Conservation (phyloP, 2,888 invertebrate genomes). For the Drosophila nr. perissopoda region DNA sequence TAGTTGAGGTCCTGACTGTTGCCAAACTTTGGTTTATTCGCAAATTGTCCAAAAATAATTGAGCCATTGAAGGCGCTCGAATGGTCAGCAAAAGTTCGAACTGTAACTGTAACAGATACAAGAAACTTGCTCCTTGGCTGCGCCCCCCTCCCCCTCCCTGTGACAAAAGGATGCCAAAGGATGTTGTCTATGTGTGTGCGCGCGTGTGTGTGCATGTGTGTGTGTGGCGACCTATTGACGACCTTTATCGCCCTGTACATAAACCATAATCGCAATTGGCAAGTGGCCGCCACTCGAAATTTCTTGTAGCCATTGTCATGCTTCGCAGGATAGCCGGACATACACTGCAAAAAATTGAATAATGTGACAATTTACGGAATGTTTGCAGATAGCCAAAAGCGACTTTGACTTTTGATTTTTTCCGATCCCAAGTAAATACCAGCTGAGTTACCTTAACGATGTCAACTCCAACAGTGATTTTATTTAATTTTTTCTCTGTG, state of each 20-base stretch:
- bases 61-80: constrained; percentile 81
- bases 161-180: constrained; percentile 24
- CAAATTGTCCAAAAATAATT: constrained; percentile 83
- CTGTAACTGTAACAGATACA: constrained; percentile 62
- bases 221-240: constrained; percentile 82
- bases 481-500: neutral
- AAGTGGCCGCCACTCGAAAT: constrained; percentile 76
- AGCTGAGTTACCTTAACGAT: neutral
- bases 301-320: constrained; percentile 67
- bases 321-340: constrained; percentile 49
- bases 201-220: constrained; percentile 18
- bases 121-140: constrained; percentile 72
- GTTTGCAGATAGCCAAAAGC: neutral
- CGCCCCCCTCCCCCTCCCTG: neutral
- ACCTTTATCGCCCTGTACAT: constrained; percentile 83
- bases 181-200: constrained; percentile 27
- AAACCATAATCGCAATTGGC: constrained; percentile 84
- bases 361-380: neutral
- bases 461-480: neutral
- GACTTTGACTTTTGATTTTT: neutral
- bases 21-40: constrained; percentile 78
- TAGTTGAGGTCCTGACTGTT: constrained; percentile 10
- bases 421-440: neutral
- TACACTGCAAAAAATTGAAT: constrained; percentile 9
- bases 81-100: constrained; percentile 63